These are phyloP conservation scores for Cerceris ruficornis DNA, from an alignment of 2,888 invertebrate species.

Conservation along the genomic window DNA sequence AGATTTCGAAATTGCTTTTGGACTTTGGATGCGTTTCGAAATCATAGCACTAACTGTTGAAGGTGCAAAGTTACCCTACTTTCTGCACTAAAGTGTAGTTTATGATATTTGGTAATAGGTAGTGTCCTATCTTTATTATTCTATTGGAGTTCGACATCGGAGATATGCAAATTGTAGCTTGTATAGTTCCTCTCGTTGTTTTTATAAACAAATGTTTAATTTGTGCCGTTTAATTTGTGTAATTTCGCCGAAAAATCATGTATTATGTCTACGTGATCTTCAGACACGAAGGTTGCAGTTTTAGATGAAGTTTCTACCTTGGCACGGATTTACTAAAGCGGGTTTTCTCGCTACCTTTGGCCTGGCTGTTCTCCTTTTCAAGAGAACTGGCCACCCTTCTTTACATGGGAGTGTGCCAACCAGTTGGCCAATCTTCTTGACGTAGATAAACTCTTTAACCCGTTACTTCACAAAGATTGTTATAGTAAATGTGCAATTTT, in stretches of 20 bases:
- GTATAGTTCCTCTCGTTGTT: too few species aligned
- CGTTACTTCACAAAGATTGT: constrained; percentile 14
- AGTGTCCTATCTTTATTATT: too few species aligned
- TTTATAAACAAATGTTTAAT: too few species aligned
- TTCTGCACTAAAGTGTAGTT: too few species aligned
- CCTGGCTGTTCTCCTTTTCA: constrained; percentile 70
- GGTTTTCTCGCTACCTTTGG: constrained; percentile 60
- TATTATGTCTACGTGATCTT: constrained; percentile 34
- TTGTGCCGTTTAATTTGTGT: neutral
- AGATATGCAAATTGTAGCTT: too few species aligned
- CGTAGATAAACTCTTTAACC: constrained; percentile 26
- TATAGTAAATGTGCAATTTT: neutral
- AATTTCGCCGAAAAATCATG: neutral
- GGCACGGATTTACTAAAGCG: constrained; percentile 72
- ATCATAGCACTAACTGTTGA: too few species aligned
- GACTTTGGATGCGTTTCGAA: too few species aligned
- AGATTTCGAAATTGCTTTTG: neutral
- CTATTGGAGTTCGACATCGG: too few species aligned
- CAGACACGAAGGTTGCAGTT: constrained; percentile 49
- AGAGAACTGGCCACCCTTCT: constrained; percentile 68
- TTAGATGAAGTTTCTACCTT: constrained; percentile 72
- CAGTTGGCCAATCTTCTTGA: constrained; percentile 44
- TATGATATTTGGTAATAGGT: too few species aligned
- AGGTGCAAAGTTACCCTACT: too few species aligned
- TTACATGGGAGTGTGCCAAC: constrained; percentile 46